Conservation (phyloP, 1,140 invertebrate species). For the Archivesica marissinica region DNA sequence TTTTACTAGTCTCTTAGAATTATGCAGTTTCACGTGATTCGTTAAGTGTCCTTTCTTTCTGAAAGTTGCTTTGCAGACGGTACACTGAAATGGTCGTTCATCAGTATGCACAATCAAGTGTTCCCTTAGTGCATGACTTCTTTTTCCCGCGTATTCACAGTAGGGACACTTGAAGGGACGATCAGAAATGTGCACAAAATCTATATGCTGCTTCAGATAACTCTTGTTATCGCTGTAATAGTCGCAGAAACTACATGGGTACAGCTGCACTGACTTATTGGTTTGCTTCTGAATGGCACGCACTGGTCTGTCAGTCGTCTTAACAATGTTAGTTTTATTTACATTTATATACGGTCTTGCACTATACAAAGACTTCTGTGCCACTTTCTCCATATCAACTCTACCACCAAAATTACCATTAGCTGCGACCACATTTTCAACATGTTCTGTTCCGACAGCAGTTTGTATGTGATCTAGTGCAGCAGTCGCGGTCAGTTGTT, state of each 20-base stretch:
- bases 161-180: slow-evolving; percentile 82
- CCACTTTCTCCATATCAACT: background rate
- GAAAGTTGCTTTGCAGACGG: slow-evolving; percentile 82
- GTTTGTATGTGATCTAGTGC: background rate
- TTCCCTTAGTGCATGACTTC: slow-evolving; percentile 81
- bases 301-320: background rate
- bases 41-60: slow-evolving; percentile 83
- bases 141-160: slow-evolving; percentile 83
- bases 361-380: background rate
- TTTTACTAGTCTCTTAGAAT: slow-evolving; percentile 69
- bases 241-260: slow-evolving; percentile 76
- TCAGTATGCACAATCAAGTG: slow-evolving; percentile 82
- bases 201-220: slow-evolving; percentile 83
- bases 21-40: slow-evolving; percentile 82
- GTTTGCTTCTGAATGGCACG: background rate
- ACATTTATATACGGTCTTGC: background rate
- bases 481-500: background rate
- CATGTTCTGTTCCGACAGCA: background rate
- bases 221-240: slow-evolving; percentile 82
- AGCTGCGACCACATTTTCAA: background rate
- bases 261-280: slow-evolving; percentile 42
- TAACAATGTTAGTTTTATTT: background rate
- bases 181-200: slow-evolving; percentile 81
- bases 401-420: background rate
- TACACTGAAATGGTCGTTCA: slow-evolving; percentile 80